Percentiles rank a stretch among this genome's conserved stretches.
Conservation (phyloP, 2,113 vertebrate species). For the Tinamus guttatus region DNA sequence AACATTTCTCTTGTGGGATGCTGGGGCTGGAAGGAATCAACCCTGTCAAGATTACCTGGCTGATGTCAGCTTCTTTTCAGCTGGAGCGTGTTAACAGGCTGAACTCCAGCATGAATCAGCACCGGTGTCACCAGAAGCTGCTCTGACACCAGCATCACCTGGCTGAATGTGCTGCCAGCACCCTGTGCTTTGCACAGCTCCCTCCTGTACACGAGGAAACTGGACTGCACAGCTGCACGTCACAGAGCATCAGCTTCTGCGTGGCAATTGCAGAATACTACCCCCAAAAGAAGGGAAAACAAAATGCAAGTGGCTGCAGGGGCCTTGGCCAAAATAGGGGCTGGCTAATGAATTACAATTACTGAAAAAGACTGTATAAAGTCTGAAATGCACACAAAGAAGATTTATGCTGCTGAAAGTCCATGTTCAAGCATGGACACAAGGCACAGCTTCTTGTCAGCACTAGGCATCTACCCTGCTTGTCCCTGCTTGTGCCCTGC, state of each 20-base stretch:
- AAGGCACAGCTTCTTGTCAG: conserved; percentile 24
- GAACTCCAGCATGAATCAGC: conserved; percentile 21
- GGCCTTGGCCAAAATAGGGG: not conserved
- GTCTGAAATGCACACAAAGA: not conserved
- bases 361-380: not conserved
- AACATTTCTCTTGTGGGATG: conserved; percentile 5
- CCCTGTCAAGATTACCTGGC: conserved; percentile 57
- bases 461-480: not conserved
- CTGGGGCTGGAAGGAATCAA: not conserved
- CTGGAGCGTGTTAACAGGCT: conserved; percentile 9
- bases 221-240: not conserved
- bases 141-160: conserved; percentile 37
- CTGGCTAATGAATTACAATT: not conserved
- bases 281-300: not conserved
- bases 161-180: not conserved
- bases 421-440: conserved; percentile 23
- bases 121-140: conserved; percentile 2
- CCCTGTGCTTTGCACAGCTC: not conserved
- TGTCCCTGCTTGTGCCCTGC: conserved; percentile 24
- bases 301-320: not conserved
- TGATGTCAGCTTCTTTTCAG: conserved; percentile 55
- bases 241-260: not conserved
- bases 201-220: not conserved
- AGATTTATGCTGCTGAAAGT: conserved; percentile 17
- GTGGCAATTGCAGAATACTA: not conserved